Percentiles rank a stretch among this genome's conserved stretches.
Evolutionary conservation across 2,113 vertebrate species (phyloP).

Genomic region (Nipponia nippon): DNA sequence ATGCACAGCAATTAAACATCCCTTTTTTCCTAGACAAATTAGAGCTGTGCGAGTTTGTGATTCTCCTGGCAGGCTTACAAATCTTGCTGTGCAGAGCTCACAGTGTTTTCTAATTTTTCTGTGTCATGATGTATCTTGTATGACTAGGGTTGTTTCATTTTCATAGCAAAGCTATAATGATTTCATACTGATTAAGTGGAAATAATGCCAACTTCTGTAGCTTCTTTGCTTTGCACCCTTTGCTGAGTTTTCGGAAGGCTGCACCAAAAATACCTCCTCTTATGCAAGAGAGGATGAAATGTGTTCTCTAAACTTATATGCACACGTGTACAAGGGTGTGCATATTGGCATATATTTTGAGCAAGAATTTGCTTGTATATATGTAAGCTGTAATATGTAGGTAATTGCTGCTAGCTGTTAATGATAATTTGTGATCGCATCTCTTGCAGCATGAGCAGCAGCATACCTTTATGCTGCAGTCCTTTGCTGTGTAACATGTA

Average conservation of each 20-base stretch:
- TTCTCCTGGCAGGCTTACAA: slow-evolving; percentile 56
- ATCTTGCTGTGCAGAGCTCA: slow-evolving; percentile 14
- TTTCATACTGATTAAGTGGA: slow-evolving; percentile 59
- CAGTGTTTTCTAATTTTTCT: slow-evolving; percentile 63
- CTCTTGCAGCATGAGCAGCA: background rate
- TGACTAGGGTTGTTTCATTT: slow-evolving; percentile 64
- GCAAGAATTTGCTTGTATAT: background rate
- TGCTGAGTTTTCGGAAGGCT: background rate
- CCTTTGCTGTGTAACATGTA: background rate
- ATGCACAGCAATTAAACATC: slow-evolving; percentile 52
- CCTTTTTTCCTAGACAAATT: slow-evolving; percentile 55
- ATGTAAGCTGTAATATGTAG: background rate
- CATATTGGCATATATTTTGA: background rate
- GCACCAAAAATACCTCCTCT: background rate
- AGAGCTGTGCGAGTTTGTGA: slow-evolving; percentile 28
- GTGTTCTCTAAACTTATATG: background rate
- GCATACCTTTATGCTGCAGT: background rate
- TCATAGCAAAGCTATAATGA: slow-evolving; percentile 45
- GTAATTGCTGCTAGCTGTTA: background rate
- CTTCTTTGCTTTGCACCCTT: background rate
- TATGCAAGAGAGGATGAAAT: background rate
- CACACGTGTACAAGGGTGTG: background rate
- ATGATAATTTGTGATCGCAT: background rate
- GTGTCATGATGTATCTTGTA: slow-evolving; percentile 55
- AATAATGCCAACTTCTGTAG: slow-evolving; percentile 10